Evolutionary conservation across 2,888 invertebrate species (phyloP).

Genomic region (Dryococelus australis): DNA sequence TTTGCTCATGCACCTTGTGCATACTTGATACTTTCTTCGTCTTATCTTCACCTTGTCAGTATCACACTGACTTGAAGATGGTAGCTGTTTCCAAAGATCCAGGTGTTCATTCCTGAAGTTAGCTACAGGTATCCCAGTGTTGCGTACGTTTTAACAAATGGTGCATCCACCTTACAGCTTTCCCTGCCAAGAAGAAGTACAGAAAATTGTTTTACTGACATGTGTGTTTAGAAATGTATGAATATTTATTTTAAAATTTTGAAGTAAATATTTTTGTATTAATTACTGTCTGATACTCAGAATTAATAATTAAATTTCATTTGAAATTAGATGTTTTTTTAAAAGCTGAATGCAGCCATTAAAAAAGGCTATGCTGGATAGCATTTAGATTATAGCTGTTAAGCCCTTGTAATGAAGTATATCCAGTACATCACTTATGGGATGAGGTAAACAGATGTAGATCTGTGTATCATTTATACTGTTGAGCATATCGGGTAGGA

Average conservation of each 20-base stretch:
- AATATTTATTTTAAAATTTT: too few species aligned
- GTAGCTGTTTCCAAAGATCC: slow-evolving; percentile 4
- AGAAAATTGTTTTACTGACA: slow-evolving; percentile 34
- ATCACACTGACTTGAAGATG: background rate
- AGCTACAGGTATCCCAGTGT: slow-evolving; percentile 90
- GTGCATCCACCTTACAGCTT: slow-evolving; percentile 84
- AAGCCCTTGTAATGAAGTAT: too few species aligned
- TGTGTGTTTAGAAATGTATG: background rate
- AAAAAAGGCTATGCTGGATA: too few species aligned
- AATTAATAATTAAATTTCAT: background rate
- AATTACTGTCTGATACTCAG: background rate
- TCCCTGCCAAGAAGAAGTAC: slow-evolving; percentile 69
- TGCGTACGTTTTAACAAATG: slow-evolving; percentile 94
- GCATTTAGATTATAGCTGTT: too few species aligned
- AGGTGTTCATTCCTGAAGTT: background rate
- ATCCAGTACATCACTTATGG: too few species aligned
- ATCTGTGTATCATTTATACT: too few species aligned
- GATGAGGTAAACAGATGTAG: too few species aligned
- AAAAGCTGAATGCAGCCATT: too few species aligned
- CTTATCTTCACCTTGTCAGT: background rate
- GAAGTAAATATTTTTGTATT: background rate
- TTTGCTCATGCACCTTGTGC: background rate
- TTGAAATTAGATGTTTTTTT: background rate
- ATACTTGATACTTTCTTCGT: background rate
- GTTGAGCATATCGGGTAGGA: too few species aligned